Percentiles rank a stretch among this genome's conserved stretches.
Evolutionary conservation across 2,888 invertebrate genomes (phyloP).

Genomic region (Lordiphosa andalusiaca): DNA sequence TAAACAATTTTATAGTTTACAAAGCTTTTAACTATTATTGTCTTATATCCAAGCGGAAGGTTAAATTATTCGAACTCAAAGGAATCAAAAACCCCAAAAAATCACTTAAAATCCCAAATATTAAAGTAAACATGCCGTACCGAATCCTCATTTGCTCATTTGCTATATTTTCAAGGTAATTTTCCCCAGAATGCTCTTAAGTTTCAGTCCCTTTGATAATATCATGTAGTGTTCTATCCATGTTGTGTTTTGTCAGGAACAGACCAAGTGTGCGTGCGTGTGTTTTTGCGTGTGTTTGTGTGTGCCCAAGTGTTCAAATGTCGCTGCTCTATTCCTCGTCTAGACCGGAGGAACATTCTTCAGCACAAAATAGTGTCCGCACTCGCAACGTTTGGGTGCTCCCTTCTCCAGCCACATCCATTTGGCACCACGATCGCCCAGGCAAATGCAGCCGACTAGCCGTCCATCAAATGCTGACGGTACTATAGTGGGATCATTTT

Average conservation of each 20-base stretch:
- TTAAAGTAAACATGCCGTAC: too few relatives aligned
- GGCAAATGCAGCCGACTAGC: slow-evolving; percentile 96
- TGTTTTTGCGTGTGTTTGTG: not conserved
- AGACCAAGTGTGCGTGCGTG: slow-evolving; percentile 4
- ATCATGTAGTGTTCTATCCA: slow-evolving; percentile 9
- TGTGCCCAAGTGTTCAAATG: not conserved
- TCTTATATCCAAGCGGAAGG: too few relatives aligned
- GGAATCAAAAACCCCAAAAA: too few relatives aligned
- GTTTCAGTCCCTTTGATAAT: slow-evolving; percentile 20
- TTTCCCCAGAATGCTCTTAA: not conserved
- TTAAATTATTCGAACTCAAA: too few relatives aligned
- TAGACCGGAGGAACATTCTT: slow-evolving; percentile 87
- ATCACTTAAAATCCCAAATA: too few relatives aligned
- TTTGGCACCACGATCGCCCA: slow-evolving; percentile 92
- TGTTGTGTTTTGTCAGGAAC: not conserved
- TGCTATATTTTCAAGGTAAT: not conserved
- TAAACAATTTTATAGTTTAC: too few relatives aligned
- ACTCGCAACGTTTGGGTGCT: slow-evolving; percentile 93
- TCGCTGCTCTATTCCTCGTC: slow-evolving; percentile 5
- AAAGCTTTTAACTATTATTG: too few relatives aligned
- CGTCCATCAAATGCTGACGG: slow-evolving; percentile 94
- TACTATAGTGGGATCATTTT: slow-evolving; percentile 91
- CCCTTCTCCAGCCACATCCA: slow-evolving; percentile 98
- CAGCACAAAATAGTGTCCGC: slow-evolving; percentile 97
- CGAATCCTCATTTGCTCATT: slow-evolving; percentile 3